Percentiles rank a stretch among this genome's conserved stretches.
Conservation (phyloP, 2,797 vertebrate species). For the Sarcoramphus papa region DNA sequence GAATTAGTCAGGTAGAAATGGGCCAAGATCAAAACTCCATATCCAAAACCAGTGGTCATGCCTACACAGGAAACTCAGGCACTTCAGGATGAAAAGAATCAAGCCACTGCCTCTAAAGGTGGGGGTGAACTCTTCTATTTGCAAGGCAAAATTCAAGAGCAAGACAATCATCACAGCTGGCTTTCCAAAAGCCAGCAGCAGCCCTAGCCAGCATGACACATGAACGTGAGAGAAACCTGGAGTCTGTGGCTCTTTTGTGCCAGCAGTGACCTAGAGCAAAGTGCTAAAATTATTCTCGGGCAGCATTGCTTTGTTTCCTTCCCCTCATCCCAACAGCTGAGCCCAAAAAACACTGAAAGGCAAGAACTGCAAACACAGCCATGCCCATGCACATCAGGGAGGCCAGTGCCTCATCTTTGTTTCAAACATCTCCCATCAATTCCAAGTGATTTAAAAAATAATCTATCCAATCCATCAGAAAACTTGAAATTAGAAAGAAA, state of each 20-base stretch:
- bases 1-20: not conserved
- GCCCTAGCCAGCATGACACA: not conserved
- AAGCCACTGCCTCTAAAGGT: not conserved
- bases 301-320: not conserved
- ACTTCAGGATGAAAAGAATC: not conserved
- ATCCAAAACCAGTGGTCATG: not conserved
- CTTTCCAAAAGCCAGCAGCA: not conserved
- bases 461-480: not conserved
- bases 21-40: not conserved
- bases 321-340: not conserved
- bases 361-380: not conserved
- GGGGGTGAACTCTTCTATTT: not conserved
- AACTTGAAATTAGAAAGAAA: not conserved
- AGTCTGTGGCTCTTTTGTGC: not conserved
- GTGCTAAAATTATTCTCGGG: not conserved
- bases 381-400: not conserved
- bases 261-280: not conserved
- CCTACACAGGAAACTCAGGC: not conserved
- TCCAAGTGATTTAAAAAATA: not conserved
- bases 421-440: not conserved
- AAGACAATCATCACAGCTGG: not conserved
- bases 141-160: not conserved
- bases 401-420: too few species aligned
- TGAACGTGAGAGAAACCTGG: not conserved
- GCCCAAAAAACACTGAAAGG: not conserved